phyloP scores from a whole-genome alignment of 1,140 invertebrate genomes.

The Contarinia nasturtii region DNA sequence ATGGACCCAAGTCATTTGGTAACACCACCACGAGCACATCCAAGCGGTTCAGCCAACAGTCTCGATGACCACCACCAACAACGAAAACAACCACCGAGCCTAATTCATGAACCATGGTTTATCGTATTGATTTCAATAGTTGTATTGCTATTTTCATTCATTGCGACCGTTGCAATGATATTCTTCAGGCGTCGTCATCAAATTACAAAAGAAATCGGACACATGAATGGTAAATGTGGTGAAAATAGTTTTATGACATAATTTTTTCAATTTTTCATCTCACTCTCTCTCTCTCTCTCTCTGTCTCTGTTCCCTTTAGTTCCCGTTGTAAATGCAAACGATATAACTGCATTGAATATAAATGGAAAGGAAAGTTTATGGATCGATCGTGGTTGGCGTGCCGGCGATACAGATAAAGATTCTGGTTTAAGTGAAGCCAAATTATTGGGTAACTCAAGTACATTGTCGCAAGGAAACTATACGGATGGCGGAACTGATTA shows the following conservation, averaged over 20 bases:
- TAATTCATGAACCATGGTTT: conserved; percentile 4
- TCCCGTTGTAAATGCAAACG: conserved; percentile 34
- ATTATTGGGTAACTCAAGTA: conserved; percentile 33
- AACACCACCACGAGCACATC: conserved; percentile 30
- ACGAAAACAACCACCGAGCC: not conserved
- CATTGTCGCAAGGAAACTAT: conserved; percentile 28
- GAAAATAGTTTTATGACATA: not conserved
- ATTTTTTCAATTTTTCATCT: not conserved
- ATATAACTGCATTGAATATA: conserved; percentile 40
- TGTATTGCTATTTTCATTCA: conserved; percentile 15
- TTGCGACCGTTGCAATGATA: conserved; percentile 39
- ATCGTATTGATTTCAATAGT: conserved; percentile 2
- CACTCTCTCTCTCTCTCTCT: not conserved
- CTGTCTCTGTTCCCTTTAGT: not conserved
- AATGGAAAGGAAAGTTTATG: conserved; percentile 53
- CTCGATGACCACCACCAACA: conserved; percentile 3
- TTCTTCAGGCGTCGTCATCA: conserved; percentile 40
- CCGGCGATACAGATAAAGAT: conserved; percentile 44
- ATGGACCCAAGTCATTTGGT: conserved; percentile 38
- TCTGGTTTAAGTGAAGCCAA: conserved; percentile 33
- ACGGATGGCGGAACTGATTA: conserved; percentile 43
- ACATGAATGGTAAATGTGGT: conserved; percentile 24
- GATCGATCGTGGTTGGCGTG: conserved; percentile 54
- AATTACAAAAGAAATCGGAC: conserved; percentile 38
- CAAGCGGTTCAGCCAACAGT: conserved; percentile 20